These are phyloP conservation scores for Callinectes sapidus DNA, from an alignment of 2,888 invertebrate genomes.

Conservation along the genomic window DNA sequence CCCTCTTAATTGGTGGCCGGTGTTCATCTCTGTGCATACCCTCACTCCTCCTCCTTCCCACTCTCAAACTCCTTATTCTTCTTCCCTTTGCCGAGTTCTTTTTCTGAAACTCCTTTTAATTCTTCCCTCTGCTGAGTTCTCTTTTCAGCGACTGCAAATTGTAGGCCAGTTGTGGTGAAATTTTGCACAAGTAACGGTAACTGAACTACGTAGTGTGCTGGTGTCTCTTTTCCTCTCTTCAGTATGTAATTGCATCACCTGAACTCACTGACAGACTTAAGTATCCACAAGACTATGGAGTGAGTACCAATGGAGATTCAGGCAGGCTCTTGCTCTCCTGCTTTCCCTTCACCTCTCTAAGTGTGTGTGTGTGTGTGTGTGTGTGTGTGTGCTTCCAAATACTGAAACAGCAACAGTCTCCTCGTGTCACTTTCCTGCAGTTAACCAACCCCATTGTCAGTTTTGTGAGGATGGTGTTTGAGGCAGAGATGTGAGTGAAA, in stretches of 20 bases:
- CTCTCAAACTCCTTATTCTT: too few relatives aligned
- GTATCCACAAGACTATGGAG: not conserved
- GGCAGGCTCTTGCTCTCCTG: not conserved
- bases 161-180: not conserved
- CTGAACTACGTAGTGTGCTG: not conserved
- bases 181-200: not conserved
- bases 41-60: not conserved
- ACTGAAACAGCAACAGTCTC: not conserved
- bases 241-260: not conserved
- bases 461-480: not conserved
- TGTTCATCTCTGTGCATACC: not conserved
- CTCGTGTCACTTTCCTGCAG: not conserved
- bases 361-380: too few relatives aligned
- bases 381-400: not conserved
- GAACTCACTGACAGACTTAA: slow-evolving; percentile 12
- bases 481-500: too few relatives aligned
- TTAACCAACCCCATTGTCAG: not conserved
- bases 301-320: not conserved
- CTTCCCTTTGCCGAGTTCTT: too few relatives aligned
- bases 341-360: not conserved
- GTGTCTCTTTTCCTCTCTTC: not conserved
- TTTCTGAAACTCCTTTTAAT: not conserved
- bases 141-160: not conserved
- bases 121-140: not conserved
- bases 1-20: not conserved